Conservation (phyloP, 2,113 vertebrate species). For the Rutilus rutilus region DNA sequence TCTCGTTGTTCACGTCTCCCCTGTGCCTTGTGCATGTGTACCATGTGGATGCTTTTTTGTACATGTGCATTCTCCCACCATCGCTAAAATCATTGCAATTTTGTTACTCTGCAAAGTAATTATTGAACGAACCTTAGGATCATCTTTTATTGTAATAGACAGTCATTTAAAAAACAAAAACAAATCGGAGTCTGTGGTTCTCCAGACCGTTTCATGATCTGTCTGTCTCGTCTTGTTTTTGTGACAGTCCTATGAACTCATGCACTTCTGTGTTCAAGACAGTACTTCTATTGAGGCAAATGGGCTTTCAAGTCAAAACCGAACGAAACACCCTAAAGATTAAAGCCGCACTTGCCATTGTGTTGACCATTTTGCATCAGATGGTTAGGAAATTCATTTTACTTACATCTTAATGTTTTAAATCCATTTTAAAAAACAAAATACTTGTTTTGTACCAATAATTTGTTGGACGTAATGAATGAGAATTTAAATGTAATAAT, state of each 20-base stretch:
- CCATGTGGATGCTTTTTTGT: slow-evolving; percentile 28
- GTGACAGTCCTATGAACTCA: slow-evolving; percentile 35
- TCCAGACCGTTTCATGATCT: slow-evolving; percentile 27
- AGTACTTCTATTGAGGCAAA: slow-evolving; percentile 37
- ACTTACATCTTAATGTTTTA: slow-evolving; percentile 29
- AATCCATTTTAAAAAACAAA: slow-evolving; percentile 24
- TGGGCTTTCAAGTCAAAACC: slow-evolving; percentile 7
- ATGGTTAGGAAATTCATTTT: slow-evolving; percentile 22
- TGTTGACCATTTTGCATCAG: slow-evolving; percentile 21
- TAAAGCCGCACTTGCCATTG: slow-evolving; percentile 15
- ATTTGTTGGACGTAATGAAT: slow-evolving; percentile 32
- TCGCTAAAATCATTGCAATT: slow-evolving; percentile 46
- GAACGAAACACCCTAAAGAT: slow-evolving; percentile 5
- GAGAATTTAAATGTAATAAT: slow-evolving; percentile 30
- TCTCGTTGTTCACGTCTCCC: background rate
- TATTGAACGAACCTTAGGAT: slow-evolving; percentile 9
- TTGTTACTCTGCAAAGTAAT: background rate
- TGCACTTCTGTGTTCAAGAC: slow-evolving; percentile 43
- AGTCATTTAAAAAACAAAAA: slow-evolving; percentile 9
- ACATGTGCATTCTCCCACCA: slow-evolving; percentile 44
- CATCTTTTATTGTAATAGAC: slow-evolving; percentile 34
- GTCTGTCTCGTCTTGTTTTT: slow-evolving; percentile 41
- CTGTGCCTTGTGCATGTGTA: slow-evolving; percentile 46
- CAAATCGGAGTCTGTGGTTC: background rate
- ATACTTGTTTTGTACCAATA: slow-evolving; percentile 20